These are phyloP conservation scores for Halocaridina rubra DNA, from an alignment of 2,888 invertebrate genomes.

Conservation along the genomic window DNA sequence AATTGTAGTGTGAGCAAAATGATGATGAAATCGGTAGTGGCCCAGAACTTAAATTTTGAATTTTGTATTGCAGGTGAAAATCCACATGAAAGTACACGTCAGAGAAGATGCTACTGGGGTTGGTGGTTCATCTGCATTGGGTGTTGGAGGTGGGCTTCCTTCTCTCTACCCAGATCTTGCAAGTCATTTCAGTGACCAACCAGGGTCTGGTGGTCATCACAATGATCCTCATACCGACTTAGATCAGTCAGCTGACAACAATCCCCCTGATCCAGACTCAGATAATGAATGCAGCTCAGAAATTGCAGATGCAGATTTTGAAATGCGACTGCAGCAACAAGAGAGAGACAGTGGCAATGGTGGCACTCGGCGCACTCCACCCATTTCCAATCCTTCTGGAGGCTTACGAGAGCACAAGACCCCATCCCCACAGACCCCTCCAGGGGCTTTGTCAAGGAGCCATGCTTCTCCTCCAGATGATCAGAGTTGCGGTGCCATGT, in stretches of 20 bases:
- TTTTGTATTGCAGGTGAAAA: constrained; percentile 58
- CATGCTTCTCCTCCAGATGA: constrained; percentile 43
- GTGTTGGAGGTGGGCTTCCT: constrained; percentile 44
- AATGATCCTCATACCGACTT: constrained; percentile 55
- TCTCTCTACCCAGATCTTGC: constrained; percentile 55
- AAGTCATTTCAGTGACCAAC: constrained; percentile 47
- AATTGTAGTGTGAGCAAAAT: no score
- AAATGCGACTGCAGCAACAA: constrained; percentile 33
- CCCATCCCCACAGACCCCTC: constrained; percentile 46
- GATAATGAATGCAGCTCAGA: constrained; percentile 63
- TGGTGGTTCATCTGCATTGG: constrained; percentile 51
- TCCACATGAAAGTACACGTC: constrained; percentile 63
- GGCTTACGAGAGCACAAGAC: constrained; percentile 44
- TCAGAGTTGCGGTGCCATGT: constrained; percentile 58
- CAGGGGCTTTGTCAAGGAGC: constrained; percentile 34
- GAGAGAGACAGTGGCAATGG: constrained; percentile 38
- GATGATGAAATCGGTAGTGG: no score
- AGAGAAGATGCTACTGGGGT: constrained; percentile 59
- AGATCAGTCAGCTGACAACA: constrained; percentile 53
- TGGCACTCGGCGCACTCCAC: constrained; percentile 30
- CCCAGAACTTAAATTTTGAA: no score
- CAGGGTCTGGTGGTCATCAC: constrained; percentile 34
- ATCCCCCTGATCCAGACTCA: constrained; percentile 57
- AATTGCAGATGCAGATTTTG: constrained; percentile 53
- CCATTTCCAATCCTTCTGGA: constrained; percentile 45